These are phyloP conservation scores for Microtus ochrogaster DNA, from an alignment of 2,113 vertebrate genomes.

Conservation along the genomic window DNA sequence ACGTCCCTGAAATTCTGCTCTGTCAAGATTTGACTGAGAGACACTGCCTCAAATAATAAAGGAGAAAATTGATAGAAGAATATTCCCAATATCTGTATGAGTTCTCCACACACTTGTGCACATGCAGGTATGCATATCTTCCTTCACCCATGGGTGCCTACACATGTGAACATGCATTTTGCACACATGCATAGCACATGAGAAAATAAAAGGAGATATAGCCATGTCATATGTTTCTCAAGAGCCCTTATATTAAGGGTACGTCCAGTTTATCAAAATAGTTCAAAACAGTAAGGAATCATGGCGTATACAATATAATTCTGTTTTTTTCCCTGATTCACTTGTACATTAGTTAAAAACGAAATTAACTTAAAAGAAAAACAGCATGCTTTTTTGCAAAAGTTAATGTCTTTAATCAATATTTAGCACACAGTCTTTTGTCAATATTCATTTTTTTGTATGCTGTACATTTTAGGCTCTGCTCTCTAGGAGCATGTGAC, in stretches of 20 bases:
- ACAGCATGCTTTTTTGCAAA: background rate
- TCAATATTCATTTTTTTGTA: background rate
- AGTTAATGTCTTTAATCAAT: background rate
- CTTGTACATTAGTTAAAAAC: background rate
- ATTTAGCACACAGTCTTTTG: background rate
- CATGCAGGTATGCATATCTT: no score
- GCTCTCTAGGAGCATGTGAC: background rate
- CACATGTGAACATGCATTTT: no score
- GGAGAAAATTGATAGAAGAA: no score
- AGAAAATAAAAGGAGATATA: background rate
- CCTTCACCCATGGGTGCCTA: no score
- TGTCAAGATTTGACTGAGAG: background rate
- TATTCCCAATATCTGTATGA: background rate
- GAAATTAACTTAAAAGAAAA: slow-evolving; percentile 7
- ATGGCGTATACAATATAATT: background rate
- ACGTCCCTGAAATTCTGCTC: background rate
- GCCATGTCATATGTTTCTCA: background rate
- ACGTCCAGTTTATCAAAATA: background rate
- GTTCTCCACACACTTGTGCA: background rate
- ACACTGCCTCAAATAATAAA: background rate
- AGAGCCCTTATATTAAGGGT: background rate
- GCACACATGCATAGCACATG: no score
- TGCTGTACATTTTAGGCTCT: slow-evolving; percentile 16
- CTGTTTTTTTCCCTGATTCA: background rate
- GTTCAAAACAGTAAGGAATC: background rate